A percentile compares a stretch with the other conserved stretches of the same genome.
Evolutionary conservation across 2,113 vertebrate species (phyloP).

Genomic region (Eupsittula cactorum): DNA sequence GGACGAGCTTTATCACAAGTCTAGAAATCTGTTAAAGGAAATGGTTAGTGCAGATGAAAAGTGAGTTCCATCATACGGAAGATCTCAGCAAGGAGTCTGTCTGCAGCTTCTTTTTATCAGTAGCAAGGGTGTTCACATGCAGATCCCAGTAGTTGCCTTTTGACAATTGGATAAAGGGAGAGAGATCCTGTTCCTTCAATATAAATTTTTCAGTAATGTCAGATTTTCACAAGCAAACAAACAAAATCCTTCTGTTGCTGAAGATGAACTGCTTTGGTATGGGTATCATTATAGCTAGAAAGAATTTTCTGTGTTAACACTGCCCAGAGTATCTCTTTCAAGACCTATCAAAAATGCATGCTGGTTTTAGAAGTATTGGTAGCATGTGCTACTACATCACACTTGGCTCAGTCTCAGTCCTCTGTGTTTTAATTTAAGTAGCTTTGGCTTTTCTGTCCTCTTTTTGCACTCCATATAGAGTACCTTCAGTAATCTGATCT

Average conservation of each 20-base stretch:
- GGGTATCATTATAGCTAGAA: neutral
- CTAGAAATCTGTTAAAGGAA: neutral
- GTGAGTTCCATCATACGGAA: neutral
- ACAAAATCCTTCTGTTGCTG: neutral
- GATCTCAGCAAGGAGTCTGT: neutral
- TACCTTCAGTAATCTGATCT: neutral
- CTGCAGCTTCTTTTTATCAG: neutral
- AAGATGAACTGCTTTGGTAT: neutral
- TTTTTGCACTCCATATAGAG: neutral
- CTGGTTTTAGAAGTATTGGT: neutral
- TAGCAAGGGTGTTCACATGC: neutral
- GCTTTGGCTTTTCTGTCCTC: neutral
- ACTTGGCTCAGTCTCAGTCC: neutral
- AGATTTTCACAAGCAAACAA: neutral
- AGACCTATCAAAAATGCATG: neutral
- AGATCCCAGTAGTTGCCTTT: neutral
- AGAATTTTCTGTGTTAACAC: neutral
- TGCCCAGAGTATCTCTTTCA: neutral
- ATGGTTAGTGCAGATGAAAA: neutral
- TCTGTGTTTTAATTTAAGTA: neutral
- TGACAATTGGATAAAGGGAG: neutral
- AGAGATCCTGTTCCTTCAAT: neutral
- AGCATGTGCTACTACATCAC: neutral
- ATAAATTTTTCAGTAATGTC: neutral
- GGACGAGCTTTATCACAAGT: neutral